These are phyloP conservation scores for Tromatobia lineatoria DNA, from an alignment of 2,888 invertebrate genomes.

Conservation along the genomic window DNA sequence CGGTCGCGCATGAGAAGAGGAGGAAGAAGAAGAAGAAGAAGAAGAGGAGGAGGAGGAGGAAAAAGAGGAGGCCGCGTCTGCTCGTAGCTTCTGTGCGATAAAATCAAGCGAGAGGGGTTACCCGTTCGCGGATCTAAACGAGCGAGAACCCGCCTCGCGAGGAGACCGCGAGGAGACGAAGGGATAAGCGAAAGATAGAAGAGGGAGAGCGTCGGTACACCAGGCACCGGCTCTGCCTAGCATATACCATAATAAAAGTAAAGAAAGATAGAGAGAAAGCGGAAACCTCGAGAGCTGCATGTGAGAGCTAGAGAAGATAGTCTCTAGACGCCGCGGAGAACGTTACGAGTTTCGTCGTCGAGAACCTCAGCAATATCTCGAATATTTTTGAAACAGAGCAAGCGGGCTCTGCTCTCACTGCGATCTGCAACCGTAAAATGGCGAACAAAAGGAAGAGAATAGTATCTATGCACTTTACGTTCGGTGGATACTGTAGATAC, in stretches of 20 bases:
- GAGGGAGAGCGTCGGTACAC: background rate
- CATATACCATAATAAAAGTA: conserved; percentile 29
- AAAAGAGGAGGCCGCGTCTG: conserved; percentile 52
- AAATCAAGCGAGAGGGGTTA: conserved; percentile 63
- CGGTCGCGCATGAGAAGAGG: conserved; percentile 25
- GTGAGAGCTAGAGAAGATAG: background rate
- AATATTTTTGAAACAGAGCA: conserved; percentile 28
- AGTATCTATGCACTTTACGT: conserved; percentile 1
- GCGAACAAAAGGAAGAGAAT: background rate
- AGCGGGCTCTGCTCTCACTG: background rate
- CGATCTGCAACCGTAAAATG: background rate
- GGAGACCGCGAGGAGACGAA: background rate
- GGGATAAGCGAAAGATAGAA: background rate
- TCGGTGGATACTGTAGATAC: conserved; percentile 3
- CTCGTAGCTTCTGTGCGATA: conserved; percentile 65
- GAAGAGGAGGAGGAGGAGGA: conserved; percentile 22
- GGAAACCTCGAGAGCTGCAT: background rate
- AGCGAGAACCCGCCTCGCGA: conserved; percentile 27
- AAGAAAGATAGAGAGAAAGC: conserved; percentile 34
- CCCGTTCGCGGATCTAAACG: conserved; percentile 60
- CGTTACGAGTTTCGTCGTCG: conserved; percentile 24
- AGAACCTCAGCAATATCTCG: conserved; percentile 17
- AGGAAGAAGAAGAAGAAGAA: conserved; percentile 24
- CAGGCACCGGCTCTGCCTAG: background rate
- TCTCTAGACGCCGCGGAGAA: conserved; percentile 17